Percentiles rank a stretch among this genome's conserved stretches.
Conservation (phyloP, 2,113 vertebrate species). For the Gadus chalcogrammus region DNA sequence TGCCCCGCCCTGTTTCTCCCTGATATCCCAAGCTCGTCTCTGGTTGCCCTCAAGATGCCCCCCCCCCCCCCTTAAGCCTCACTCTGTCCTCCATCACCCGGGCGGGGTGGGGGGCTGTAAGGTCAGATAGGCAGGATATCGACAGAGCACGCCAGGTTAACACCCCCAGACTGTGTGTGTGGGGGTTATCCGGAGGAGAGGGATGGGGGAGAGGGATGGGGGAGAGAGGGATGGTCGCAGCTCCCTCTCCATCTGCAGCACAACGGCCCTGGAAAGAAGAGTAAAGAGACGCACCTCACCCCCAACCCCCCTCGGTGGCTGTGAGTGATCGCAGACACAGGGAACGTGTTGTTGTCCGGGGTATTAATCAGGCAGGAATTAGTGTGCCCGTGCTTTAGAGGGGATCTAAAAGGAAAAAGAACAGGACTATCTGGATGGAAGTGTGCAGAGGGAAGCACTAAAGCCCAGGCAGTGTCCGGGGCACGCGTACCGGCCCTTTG, state of each 20-base stretch:
- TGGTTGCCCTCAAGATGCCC: no score
- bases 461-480: no score
- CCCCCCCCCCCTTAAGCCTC: not conserved
- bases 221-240: not conserved
- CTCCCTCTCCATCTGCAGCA: not conserved
- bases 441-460: no score
- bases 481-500: no score
- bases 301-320: not conserved
- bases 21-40: no score
- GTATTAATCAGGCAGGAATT: no score
- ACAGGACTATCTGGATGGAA: no score
- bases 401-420: no score
- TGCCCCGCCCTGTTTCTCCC: constrained; percentile 21
- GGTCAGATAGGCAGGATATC: not conserved
- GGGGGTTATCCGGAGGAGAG: not conserved
- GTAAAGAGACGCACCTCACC: not conserved
- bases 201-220: not conserved
- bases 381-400: no score
- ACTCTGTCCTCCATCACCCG: not conserved
- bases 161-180: not conserved
- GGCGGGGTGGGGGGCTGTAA: not conserved
- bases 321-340: not conserved
- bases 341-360: not conserved
- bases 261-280: not conserved
- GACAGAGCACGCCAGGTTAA: not conserved